Evolutionary conservation across 2,797 vertebrate species (phyloP).

Genomic region (Xenops minutus): DNA sequence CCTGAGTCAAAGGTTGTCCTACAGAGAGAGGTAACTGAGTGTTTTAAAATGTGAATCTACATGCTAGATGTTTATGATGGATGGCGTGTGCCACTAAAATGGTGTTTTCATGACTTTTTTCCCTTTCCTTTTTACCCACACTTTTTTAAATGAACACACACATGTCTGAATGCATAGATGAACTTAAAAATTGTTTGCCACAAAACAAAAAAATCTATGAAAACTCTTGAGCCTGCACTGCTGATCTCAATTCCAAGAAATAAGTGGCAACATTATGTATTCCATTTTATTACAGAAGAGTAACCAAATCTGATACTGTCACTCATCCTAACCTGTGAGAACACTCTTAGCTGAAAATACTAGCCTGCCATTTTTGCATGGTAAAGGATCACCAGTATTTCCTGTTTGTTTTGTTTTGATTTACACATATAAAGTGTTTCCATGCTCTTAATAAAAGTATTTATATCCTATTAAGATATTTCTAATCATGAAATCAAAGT

Average conservation of each 20-base stretch:
- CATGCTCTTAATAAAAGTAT: conserved; percentile 5
- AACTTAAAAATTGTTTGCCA: not conserved
- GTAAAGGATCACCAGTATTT: not conserved
- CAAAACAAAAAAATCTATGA: not conserved
- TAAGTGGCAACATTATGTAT: not conserved
- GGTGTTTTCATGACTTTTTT: not conserved
- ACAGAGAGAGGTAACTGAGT: not conserved
- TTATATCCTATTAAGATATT: conserved; percentile 16
- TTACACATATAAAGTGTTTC: not conserved
- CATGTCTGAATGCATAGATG: not conserved
- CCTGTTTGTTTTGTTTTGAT: not conserved
- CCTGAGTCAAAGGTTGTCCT: not conserved
- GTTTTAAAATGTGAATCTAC: not conserved
- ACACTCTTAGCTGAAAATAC: not conserved
- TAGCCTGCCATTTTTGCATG: not conserved
- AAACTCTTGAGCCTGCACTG: not conserved
- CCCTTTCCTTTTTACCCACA: not conserved
- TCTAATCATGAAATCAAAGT: not conserved
- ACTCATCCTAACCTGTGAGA: not conserved
- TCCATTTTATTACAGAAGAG: not conserved
- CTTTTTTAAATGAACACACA: not conserved
- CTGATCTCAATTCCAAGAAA: not conserved
- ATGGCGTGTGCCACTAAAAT: not conserved
- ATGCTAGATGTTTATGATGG: not conserved
- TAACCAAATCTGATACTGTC: not conserved